phyloP scores from a whole-genome alignment of 2,888 invertebrate genomes.

The Andrena bicolor region DNA sequence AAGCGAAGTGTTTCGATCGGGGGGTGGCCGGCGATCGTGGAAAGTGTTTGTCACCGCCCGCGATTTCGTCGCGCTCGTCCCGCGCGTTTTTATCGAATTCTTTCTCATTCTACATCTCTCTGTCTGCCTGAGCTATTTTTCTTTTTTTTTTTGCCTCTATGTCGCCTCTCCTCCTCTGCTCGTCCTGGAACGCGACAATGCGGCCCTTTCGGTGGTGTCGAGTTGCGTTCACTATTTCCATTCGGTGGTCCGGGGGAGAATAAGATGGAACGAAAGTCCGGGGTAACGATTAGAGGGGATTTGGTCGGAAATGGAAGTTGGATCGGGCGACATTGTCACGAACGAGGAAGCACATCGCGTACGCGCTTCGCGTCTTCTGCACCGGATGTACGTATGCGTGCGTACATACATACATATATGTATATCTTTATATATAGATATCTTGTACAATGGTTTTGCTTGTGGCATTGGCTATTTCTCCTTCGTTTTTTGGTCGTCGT shows the following conservation, averaged over 20 bases:
- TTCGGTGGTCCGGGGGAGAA: background rate
- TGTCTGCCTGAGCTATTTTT: slow-evolving; percentile 64
- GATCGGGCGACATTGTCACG: slow-evolving; percentile 62
- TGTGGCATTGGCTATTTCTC: slow-evolving; percentile 58
- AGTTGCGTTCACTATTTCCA: slow-evolving; percentile 7
- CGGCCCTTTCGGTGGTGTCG: slow-evolving; percentile 30
- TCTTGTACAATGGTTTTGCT: slow-evolving; percentile 59
- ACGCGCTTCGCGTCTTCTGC: slow-evolving; percentile 63
- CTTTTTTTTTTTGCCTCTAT: slow-evolving; percentile 45
- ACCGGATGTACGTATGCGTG: slow-evolving; percentile 67
- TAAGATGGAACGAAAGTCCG: slow-evolving; percentile 35
- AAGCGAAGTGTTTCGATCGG: slow-evolving; percentile 49
- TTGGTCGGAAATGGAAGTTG: slow-evolving; percentile 43
- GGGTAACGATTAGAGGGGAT: slow-evolving; percentile 16
- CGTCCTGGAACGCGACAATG: slow-evolving; percentile 63
- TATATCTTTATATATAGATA: slow-evolving; percentile 73
- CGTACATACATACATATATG: slow-evolving; percentile 72
- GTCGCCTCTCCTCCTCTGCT: slow-evolving; percentile 69
- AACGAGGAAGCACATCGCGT: slow-evolving; percentile 66
- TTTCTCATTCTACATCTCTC: slow-evolving; percentile 48
- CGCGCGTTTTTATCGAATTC: slow-evolving; percentile 41
- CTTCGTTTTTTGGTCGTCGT: slow-evolving; percentile 50
- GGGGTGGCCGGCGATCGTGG: slow-evolving; percentile 48
- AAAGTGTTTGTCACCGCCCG: slow-evolving; percentile 52
- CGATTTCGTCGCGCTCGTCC: slow-evolving; percentile 61